These are phyloP conservation scores for Hemitrygon akajei DNA, from an alignment of 2,797 vertebrate species.

Conservation along the genomic window DNA sequence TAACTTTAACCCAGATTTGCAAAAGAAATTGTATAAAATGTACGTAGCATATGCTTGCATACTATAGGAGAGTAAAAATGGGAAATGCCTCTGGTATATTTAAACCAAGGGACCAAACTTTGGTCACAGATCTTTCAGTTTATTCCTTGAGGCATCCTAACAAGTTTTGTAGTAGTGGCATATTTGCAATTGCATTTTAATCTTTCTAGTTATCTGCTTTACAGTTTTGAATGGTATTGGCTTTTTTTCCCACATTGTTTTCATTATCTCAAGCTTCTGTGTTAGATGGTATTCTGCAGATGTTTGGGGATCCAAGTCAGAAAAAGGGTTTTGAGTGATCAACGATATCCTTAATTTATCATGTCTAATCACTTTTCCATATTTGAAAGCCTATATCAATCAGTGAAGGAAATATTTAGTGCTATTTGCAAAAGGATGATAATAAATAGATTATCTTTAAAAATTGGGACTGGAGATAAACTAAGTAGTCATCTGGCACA, in stretches of 20 bases:
- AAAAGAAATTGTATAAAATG: conserved; percentile 34
- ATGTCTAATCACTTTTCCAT: background rate
- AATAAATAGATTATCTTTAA: background rate
- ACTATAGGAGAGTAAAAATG: conserved; percentile 29
- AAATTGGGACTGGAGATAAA: background rate
- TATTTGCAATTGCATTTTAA: conserved; percentile 25
- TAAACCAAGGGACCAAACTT: conserved; percentile 34
- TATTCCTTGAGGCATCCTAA: conserved; percentile 1
- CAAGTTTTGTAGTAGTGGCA: background rate
- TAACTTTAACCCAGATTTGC: conserved; percentile 31
- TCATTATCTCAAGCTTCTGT: background rate
- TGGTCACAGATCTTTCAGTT: background rate
- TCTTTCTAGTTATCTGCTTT: conserved; percentile 19
- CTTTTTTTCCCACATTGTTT: conserved; percentile 21
- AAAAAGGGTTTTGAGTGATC: background rate
- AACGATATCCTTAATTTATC: background rate
- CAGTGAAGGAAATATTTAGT: background rate
- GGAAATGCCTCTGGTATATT: conserved; percentile 31
- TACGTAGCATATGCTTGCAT: conserved; percentile 22
- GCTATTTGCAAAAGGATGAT: background rate
- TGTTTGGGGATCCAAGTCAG: background rate
- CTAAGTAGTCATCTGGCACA: background rate
- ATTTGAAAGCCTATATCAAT: background rate
- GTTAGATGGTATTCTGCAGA: background rate
- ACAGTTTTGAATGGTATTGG: conserved; percentile 22